These are phyloP conservation scores for Lophotriccus pileatus DNA, from an alignment of 2,797 vertebrate genomes.

Conservation along the genomic window DNA sequence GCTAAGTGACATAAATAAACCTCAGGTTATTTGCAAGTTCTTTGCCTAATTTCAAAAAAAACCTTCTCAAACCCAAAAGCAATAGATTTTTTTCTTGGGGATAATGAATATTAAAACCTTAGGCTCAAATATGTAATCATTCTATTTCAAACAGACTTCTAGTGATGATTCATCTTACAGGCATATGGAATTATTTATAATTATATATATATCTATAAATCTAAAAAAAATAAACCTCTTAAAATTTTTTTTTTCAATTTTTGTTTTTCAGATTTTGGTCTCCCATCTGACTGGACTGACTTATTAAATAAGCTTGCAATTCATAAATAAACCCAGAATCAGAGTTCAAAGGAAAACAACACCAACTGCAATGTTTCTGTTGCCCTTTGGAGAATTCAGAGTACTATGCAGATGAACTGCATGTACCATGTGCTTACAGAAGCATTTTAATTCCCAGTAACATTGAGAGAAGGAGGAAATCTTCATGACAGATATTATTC, in stretches of 20 bases:
- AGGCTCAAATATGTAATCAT: background rate
- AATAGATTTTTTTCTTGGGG: background rate
- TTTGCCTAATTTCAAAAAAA: background rate
- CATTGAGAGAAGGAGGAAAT: background rate
- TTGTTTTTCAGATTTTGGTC: background rate
- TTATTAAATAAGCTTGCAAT: background rate
- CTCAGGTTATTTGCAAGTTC: background rate
- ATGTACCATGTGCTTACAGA: fast-evolving
- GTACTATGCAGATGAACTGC: background rate
- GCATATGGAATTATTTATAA: background rate
- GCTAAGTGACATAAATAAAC: background rate
- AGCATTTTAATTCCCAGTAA: background rate
- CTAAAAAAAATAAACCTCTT: fast-evolving
- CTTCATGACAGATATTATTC: background rate
- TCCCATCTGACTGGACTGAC: background rate
- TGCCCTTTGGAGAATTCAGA: background rate
- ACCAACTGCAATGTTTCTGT: background rate
- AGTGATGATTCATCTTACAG: background rate
- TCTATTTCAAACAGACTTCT: background rate
- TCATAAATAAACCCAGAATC: background rate
- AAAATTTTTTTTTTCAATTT: background rate
- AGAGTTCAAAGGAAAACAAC: background rate
- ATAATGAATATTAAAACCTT: background rate
- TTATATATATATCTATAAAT: background rate
- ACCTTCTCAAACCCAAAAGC: background rate